Conservation (phyloP, 2,113 vertebrate species). For the Puma concolor region DNA sequence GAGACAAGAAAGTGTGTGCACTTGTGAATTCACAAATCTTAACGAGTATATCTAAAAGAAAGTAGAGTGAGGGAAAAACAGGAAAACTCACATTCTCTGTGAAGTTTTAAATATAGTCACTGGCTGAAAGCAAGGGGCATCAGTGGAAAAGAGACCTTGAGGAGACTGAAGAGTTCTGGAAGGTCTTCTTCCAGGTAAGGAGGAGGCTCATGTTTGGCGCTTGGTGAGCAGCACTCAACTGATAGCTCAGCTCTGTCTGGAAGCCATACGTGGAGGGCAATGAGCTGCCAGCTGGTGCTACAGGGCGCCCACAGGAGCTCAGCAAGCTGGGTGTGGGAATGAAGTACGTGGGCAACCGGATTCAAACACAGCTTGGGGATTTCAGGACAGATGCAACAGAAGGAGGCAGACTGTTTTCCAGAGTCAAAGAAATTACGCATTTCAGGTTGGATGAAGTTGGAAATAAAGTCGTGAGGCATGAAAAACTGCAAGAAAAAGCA, state of each 20-base stretch:
- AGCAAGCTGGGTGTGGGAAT: not conserved
- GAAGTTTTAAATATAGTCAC: not conserved
- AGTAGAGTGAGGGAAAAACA: not conserved
- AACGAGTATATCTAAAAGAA: not conserved
- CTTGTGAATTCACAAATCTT: not conserved
- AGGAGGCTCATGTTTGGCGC: not conserved
- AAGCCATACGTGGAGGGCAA: not conserved
- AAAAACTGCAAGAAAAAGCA: not conserved
- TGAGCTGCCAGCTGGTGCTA: not conserved
- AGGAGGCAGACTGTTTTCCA: not conserved
- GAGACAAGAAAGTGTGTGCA: not conserved
- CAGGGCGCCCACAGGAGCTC: not conserved
- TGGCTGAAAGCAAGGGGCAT: not conserved
- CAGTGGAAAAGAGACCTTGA: not conserved
- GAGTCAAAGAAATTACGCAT: not conserved
- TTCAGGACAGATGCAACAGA: not conserved
- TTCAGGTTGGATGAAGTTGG: not conserved
- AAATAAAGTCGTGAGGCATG: not conserved
- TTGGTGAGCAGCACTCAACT: not conserved
- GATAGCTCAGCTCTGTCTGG: not conserved
- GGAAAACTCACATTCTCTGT: not conserved
- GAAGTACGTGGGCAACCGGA: not conserved
- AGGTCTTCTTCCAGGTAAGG: not conserved
- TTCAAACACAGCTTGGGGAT: not conserved
- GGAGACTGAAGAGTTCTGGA: not conserved